These are phyloP conservation scores for Drosophila athabasca DNA, from an alignment of 1,140 invertebrate species.

Conservation along the genomic window DNA sequence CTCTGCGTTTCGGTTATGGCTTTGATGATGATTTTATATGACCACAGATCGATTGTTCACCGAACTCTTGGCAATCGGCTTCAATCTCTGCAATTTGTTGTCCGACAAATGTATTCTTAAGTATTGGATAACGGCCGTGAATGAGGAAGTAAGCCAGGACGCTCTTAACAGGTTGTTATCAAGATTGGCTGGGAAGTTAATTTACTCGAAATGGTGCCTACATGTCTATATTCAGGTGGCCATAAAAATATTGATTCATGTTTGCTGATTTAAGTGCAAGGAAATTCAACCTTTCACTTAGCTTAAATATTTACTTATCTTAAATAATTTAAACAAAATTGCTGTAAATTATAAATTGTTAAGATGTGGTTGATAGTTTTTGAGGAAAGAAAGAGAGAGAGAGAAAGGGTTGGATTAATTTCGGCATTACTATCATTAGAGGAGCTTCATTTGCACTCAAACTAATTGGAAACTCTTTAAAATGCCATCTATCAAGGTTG, in stretches of 20 bases:
- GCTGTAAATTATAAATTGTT: conserved; percentile 28
- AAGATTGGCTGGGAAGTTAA: conserved; percentile 39
- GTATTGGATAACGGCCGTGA: conserved; percentile 38
- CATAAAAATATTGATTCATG: conserved; percentile 33
- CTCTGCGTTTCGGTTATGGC: conserved; percentile 54
- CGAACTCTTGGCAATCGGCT: conserved; percentile 18
- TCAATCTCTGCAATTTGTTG: conserved; percentile 26
- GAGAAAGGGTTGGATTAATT: background rate
- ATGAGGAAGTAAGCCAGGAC: conserved; percentile 34
- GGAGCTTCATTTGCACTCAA: too few relatives aligned
- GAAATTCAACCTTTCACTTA: conserved; percentile 49
- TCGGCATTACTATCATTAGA: too few relatives aligned
- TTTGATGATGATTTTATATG: conserved; percentile 58
- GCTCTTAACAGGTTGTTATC: conserved; percentile 52
- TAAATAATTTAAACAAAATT: conserved; percentile 16
- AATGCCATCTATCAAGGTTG: too few relatives aligned
- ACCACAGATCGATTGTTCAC: conserved; percentile 33
- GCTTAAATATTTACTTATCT: conserved; percentile 10
- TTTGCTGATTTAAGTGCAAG: conserved; percentile 25
- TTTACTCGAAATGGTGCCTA: conserved; percentile 9
- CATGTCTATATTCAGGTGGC: conserved; percentile 24
- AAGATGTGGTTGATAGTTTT: background rate
- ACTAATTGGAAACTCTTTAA: too few relatives aligned
- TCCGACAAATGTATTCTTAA: conserved; percentile 32
- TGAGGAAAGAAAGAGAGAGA: background rate